Conservation (phyloP, 2,888 invertebrate species). For the Pristionchus maxplancki region DNA sequence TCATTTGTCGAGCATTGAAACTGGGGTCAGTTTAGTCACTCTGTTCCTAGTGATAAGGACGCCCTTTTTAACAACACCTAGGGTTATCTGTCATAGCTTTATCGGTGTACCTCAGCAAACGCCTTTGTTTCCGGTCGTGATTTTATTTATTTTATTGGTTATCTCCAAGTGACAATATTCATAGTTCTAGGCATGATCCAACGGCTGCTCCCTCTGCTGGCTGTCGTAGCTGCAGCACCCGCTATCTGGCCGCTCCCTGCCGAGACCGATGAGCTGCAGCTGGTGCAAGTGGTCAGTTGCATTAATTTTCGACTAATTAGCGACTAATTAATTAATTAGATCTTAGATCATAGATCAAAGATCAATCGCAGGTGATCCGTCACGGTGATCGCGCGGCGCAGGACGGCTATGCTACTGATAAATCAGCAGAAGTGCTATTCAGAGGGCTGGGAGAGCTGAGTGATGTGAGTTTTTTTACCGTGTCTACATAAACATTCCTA, state of each 20-base stretch:
- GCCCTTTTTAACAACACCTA: too few species aligned
- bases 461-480: slow-evolving; percentile 16
- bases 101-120: too few species aligned
- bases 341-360: background rate
- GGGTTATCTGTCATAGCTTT: too few species aligned
- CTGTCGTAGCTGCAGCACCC: background rate
- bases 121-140: too few species aligned
- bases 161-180: too few species aligned
- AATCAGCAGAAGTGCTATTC: slow-evolving; percentile 12
- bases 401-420: background rate
- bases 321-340: background rate
- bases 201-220: background rate
- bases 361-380: background rate
- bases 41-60: too few species aligned
- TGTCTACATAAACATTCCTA: too few species aligned
- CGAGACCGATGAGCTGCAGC: background rate
- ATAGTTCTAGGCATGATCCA: too few species aligned
- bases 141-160: too few species aligned
- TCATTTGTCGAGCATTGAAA: too few species aligned
- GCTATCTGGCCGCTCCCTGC: background rate
- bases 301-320: too few species aligned
- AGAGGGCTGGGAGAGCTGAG: slow-evolving; percentile 5
- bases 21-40: too few species aligned
- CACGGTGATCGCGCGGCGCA: slow-evolving; percentile 19
- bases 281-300: slow-evolving; percentile 25